A percentile compares a stretch with the other conserved stretches of the same genome.
Conservation (phyloP, 2,797 vertebrate species). For the Varecia variegata region DNA sequence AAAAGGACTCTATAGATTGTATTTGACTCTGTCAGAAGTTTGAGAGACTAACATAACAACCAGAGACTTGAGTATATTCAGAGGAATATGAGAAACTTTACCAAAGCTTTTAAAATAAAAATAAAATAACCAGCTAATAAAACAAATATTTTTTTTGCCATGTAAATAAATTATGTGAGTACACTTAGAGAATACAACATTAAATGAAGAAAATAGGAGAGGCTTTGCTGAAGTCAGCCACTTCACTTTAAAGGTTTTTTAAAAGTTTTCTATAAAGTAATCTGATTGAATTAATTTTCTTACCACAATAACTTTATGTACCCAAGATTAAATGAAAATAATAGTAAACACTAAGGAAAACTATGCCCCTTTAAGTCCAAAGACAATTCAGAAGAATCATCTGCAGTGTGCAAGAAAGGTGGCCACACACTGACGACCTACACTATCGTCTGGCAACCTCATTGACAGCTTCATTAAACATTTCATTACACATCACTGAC, state of each 20-base stretch:
- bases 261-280: slow-evolving; percentile 54
- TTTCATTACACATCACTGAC: background rate
- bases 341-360: background rate
- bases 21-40: background rate
- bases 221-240: slow-evolving; percentile 31
- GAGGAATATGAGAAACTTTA: slow-evolving; percentile 25
- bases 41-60: background rate
- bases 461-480: background rate
- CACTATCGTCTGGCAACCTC: accelerated
- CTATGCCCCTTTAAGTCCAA: background rate
- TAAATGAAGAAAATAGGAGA: slow-evolving; percentile 30
- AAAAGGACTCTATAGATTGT: background rate
- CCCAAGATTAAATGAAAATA: slow-evolving; percentile 19
- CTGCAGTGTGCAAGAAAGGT: background rate
- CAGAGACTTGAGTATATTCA: background rate
- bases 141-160: background rate
- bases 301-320: slow-evolving; percentile 69
- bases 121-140: background rate
- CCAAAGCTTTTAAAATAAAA: slow-evolving; percentile 11
- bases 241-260: slow-evolving; percentile 67
- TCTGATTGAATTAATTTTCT: slow-evolving; percentile 64
- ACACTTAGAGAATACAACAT: background rate
- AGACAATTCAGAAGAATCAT: background rate
- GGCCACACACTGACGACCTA: background rate
- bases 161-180: slow-evolving; percentile 13